phyloP scores from a whole-genome alignment of 1,140 invertebrate species.

The Ylistrum balloti region DNA sequence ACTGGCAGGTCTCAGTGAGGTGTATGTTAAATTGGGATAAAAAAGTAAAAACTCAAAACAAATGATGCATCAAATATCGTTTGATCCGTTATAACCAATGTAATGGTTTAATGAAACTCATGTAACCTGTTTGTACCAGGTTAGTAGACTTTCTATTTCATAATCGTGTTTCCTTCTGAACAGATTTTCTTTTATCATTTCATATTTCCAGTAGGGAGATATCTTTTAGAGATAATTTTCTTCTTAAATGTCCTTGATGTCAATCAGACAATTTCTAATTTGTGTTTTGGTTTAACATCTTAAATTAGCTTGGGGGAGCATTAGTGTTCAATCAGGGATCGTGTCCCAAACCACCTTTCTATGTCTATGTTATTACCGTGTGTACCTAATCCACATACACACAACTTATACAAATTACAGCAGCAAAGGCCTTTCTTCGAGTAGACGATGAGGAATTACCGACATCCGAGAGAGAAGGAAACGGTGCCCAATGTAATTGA shows the following conservation, averaged over 20 bases:
- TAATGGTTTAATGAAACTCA: too few relatives aligned
- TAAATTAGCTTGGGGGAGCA: not conserved
- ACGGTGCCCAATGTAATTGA: not conserved
- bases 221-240: too few relatives aligned
- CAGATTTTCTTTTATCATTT: too few relatives aligned
- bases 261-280: not conserved
- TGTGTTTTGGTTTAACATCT: not conserved
- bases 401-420: not conserved
- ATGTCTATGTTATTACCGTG: not conserved
- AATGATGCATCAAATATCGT: too few relatives aligned
- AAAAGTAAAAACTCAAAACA: too few relatives aligned
- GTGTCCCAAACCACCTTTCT: not conserved
- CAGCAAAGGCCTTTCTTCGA: not conserved
- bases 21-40: too few relatives aligned
- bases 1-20: too few relatives aligned
- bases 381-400: not conserved
- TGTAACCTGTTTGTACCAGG: too few relatives aligned
- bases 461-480: conserved; percentile 21
- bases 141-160: too few relatives aligned
- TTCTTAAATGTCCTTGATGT: not conserved
- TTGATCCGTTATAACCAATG: too few relatives aligned
- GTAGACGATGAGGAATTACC: not conserved
- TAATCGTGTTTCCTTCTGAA: too few relatives aligned
- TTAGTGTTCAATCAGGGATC: not conserved
- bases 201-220: too few relatives aligned